A percentile compares a stretch with the other conserved stretches of the same genome.
Conservation (phyloP, 2,797 vertebrate genomes). For the Telmatherina bonti region DNA sequence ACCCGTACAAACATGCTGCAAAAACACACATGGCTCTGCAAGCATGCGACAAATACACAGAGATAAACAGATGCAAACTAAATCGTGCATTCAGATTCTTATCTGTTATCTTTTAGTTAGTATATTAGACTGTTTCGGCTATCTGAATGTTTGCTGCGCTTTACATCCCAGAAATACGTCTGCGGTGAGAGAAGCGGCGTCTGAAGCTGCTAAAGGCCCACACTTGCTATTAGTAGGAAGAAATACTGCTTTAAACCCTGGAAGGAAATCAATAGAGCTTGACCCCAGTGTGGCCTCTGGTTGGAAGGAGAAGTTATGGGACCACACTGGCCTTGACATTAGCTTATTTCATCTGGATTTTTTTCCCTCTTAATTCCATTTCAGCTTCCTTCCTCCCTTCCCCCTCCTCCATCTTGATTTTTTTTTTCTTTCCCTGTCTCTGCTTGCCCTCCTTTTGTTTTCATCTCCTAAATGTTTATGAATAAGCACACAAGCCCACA, state of each 20-base stretch:
- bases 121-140: constrained; percentile 5
- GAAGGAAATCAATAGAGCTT: constrained; percentile 82
- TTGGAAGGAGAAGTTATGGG: constrained; percentile 78
- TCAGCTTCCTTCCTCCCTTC: constrained; percentile 27
- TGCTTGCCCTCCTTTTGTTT: constrained; percentile 56
- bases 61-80: constrained; percentile 48
- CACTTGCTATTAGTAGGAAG: constrained; percentile 70
- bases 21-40: constrained; percentile 28
- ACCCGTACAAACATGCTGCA: constrained; percentile 28
- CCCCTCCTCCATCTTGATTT: background rate
- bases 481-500: constrained; percentile 36
- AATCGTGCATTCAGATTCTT: constrained; percentile 34
- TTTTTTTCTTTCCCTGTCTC: constrained; percentile 18
- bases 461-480: constrained; percentile 54
- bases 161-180: constrained; percentile 41
- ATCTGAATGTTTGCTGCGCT: constrained; percentile 11
- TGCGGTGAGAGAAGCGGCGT: constrained; percentile 40
- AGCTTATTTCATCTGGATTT: constrained; percentile 75
- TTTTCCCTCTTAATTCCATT: constrained; percentile 47
- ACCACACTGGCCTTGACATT: constrained; percentile 74
- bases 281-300: constrained; percentile 76
- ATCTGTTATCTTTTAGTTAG: constrained; percentile 25
- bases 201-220: constrained; percentile 47
- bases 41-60: constrained; percentile 22
- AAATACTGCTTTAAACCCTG: constrained; percentile 78